A percentile compares a stretch with the other conserved stretches of the same genome.
phyloP scores from a whole-genome alignment of 53 echinoderm and acorn worm genomes.

The Crossaster papposus region DNA sequence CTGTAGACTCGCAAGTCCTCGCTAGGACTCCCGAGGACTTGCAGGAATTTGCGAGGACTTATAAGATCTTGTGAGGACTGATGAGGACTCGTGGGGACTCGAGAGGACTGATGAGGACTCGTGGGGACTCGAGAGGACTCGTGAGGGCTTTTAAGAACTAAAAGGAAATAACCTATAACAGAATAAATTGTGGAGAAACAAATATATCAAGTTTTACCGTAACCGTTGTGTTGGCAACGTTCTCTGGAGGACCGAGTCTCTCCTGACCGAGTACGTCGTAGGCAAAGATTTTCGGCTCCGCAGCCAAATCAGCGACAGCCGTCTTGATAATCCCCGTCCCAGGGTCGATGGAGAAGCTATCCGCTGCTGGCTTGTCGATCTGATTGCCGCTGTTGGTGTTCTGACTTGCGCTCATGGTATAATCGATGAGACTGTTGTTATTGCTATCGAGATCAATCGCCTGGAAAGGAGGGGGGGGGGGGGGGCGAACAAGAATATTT shows the following conservation, averaged over 20 bases:
- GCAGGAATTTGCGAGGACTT: too few relatives aligned
- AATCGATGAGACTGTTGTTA: constrained; percentile 59
- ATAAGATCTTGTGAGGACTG: too few relatives aligned
- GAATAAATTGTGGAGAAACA: neutral
- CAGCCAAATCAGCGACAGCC: neutral
- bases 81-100: too few relatives aligned
- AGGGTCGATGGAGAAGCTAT: constrained; percentile 30
- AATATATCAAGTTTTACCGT: constrained; percentile 15
- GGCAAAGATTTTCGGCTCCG: constrained; percentile 25
- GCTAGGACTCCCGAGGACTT: too few relatives aligned
- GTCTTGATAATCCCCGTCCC: constrained; percentile 54
- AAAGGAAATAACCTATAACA: too few relatives aligned
- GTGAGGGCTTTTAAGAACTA: too few relatives aligned
- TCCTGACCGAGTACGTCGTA: constrained; percentile 24
- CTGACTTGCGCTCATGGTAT: constrained; percentile 1
- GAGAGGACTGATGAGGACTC: too few relatives aligned
- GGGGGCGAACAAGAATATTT: too few relatives aligned
- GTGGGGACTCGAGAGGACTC: too few relatives aligned
- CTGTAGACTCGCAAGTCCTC: too few relatives aligned
- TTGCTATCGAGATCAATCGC: constrained; percentile 43
- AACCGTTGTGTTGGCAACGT: constrained; percentile 32
- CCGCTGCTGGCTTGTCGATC: neutral
- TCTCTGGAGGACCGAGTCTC: constrained; percentile 33
- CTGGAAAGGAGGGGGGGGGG: too few relatives aligned
- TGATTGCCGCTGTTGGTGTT: neutral